phyloP scores from a whole-genome alignment of 2,888 invertebrate genomes.

The Lasioglossum figueresi region DNA sequence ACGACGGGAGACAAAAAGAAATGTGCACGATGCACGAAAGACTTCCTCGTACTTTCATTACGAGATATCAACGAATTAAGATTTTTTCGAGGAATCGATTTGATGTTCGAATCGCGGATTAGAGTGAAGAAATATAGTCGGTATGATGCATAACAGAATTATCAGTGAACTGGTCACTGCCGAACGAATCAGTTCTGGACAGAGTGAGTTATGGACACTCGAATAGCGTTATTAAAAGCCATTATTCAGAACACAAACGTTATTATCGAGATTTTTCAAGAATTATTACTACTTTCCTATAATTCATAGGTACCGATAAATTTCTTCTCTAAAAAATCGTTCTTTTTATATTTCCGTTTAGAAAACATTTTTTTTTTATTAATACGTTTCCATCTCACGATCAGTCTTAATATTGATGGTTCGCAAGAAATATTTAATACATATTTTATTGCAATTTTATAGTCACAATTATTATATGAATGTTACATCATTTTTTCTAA shows the following conservation, averaged over 20 bases:
- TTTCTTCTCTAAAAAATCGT: neutral
- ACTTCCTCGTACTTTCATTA: neutral
- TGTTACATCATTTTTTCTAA: too few relatives aligned
- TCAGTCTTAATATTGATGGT: too few relatives aligned
- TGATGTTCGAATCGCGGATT: neutral
- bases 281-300: conserved; percentile 31
- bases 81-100: conserved; percentile 10
- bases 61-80: neutral
- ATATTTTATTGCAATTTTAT: too few relatives aligned
- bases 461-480: too few relatives aligned
- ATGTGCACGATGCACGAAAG: conserved; percentile 4
- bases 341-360: neutral
- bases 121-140: conserved; percentile 39
- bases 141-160: conserved; percentile 51
- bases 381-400: neutral
- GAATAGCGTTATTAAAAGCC: conserved; percentile 63
- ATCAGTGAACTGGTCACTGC: conserved; percentile 53
- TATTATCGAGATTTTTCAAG: conserved; percentile 51
- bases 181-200: conserved; percentile 50
- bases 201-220: conserved; percentile 55
- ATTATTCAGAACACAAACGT: conserved; percentile 57
- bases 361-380: neutral
- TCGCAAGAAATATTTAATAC: too few relatives aligned
- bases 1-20: neutral
- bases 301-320: conserved; percentile 11